A percentile compares a stretch with the other conserved stretches of the same genome.
Conservation (phyloP, 2,797 vertebrate genomes). For the Lutjanus campechanus region DNA sequence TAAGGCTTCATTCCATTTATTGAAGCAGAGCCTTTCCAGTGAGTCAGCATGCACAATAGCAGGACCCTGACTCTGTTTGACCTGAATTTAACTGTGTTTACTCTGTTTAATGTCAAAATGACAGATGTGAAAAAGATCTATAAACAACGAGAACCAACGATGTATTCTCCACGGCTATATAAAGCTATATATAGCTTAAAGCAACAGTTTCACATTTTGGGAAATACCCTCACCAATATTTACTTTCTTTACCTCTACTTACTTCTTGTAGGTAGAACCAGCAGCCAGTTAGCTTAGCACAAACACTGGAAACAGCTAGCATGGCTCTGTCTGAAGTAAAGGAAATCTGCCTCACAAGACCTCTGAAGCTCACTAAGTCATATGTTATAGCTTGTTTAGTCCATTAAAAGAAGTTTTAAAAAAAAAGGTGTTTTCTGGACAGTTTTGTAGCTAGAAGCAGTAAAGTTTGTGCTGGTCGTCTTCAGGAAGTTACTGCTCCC, state of each 20-base stretch:
- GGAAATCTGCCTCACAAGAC: neutral
- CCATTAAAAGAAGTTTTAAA: neutral
- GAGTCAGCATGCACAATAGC: no score
- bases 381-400: rapidly evolving
- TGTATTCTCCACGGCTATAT: no score
- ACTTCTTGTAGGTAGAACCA: neutral
- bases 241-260: neutral
- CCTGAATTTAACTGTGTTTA: no score
- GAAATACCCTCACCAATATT: neutral
- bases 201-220: neutral
- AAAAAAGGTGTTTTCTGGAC: neutral
- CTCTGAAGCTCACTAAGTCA: neutral
- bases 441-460: neutral
- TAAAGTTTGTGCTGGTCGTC: neutral
- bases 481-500: neutral
- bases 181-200: neutral
- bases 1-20: no score
- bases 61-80: no score
- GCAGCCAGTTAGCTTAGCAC: neutral
- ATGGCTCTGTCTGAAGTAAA: neutral
- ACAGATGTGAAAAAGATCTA: neutral
- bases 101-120: no score
- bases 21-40: no score
- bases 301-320: neutral
- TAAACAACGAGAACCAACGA: neutral